Conservation (phyloP, 2,113 vertebrate species). For the Sinocyclocheilus rhinocerous region DNA sequence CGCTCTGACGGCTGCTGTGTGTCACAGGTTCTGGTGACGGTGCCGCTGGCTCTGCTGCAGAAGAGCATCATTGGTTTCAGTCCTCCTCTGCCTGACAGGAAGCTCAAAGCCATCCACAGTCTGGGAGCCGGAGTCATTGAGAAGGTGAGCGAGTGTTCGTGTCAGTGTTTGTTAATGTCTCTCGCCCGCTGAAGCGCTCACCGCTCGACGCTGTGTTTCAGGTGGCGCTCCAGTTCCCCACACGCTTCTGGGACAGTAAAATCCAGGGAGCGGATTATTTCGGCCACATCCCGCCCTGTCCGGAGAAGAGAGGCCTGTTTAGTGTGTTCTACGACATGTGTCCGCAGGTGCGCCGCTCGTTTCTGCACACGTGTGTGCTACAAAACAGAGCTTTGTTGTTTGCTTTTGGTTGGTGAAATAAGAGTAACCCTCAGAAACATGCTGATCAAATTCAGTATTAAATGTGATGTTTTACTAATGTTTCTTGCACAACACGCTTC, state of each 20-base stretch:
- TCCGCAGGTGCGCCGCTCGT: slow-evolving; percentile 80
- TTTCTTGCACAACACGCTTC: too few relatives aligned
- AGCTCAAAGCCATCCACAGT: slow-evolving; percentile 94
- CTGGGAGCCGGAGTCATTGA: slow-evolving; percentile 94
- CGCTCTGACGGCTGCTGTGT: not conserved
- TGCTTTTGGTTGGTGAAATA: not conserved
- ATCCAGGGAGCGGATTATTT: slow-evolving; percentile 97
- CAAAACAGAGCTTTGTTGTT: too few relatives aligned
- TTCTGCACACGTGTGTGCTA: not conserved
- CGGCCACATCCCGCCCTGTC: slow-evolving; percentile 86
- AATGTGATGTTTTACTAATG: not conserved
- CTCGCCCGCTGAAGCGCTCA: not conserved
- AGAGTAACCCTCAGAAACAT: not conserved
- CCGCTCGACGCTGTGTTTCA: slow-evolving; percentile 60
- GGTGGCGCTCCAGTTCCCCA: slow-evolving; percentile 93
- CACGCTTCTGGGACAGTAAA: slow-evolving; percentile 94
- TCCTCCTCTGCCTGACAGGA: slow-evolving; percentile 88
- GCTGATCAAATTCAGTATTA: not conserved
- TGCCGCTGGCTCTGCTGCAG: slow-evolving; percentile 91
- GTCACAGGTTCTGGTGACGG: slow-evolving; percentile 86
- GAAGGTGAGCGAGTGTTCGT: slow-evolving; percentile 75
- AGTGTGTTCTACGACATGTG: slow-evolving; percentile 97
- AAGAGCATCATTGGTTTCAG: slow-evolving; percentile 88
- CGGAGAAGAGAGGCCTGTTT: slow-evolving; percentile 89
- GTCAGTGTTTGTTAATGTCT: not conserved